Evolutionary conservation across 1,140 invertebrate species (phyloP).

Genomic region (Magallana gigas): DNA sequence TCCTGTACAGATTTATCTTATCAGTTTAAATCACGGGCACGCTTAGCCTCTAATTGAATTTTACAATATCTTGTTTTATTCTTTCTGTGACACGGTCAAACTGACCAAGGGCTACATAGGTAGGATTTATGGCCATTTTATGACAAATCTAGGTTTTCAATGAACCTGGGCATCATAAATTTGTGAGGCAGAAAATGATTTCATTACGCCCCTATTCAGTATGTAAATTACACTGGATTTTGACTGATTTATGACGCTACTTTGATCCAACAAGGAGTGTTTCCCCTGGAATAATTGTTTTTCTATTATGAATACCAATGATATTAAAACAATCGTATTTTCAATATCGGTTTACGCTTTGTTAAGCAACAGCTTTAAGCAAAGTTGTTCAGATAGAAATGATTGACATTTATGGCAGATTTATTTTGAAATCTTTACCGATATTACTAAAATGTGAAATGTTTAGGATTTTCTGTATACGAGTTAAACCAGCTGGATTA

Average conservation of each 20-base stretch:
- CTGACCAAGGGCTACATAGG: constrained; percentile 16
- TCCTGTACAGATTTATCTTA: constrained; percentile 14
- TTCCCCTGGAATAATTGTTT: constrained; percentile 7
- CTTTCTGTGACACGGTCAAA: constrained; percentile 18
- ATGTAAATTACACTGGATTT: constrained; percentile 15
- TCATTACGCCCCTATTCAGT: constrained; percentile 28
- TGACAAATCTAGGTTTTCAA: constrained; percentile 33
- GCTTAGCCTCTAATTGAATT: constrained; percentile 27
- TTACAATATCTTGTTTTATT: constrained; percentile 32
- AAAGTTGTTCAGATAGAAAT: background rate
- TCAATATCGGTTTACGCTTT: background rate
- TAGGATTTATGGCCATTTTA: constrained; percentile 20
- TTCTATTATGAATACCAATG: constrained; percentile 5
- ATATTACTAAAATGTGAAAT: background rate
- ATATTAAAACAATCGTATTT: background rate
- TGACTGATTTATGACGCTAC: constrained; percentile 11
- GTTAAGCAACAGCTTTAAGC: background rate
- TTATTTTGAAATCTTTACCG: background rate
- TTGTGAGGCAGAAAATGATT: constrained; percentile 26
- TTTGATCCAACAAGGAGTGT: background rate
- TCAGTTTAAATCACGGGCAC: constrained; percentile 16
- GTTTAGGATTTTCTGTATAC: background rate
- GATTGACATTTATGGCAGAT: constrained; percentile 14
- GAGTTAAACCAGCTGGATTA: background rate
- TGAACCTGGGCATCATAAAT: constrained; percentile 18